These are phyloP conservation scores for Lasioglossum baleicum DNA, from an alignment of 1,140 invertebrate genomes.

Conservation along the genomic window DNA sequence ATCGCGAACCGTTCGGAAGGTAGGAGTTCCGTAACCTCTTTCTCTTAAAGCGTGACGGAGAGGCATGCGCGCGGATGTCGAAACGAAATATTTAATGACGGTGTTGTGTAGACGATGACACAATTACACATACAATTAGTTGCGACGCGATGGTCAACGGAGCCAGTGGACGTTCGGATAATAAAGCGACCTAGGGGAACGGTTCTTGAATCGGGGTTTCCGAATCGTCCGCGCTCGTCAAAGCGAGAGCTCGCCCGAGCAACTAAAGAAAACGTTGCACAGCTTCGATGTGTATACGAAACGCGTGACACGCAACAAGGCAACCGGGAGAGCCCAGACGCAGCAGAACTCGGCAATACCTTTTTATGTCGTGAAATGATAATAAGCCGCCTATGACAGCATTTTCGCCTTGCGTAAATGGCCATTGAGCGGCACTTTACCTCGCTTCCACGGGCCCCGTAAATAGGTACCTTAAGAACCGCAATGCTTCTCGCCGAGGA, in stretches of 20 bases:
- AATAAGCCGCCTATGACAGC: slow-evolving; percentile 30
- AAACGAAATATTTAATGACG: slow-evolving; percentile 44
- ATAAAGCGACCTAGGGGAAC: not conserved
- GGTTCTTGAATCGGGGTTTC: not conserved
- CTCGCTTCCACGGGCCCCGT: slow-evolving; percentile 29
- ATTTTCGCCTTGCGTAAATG: slow-evolving; percentile 48
- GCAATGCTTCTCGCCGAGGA: slow-evolving; percentile 13
- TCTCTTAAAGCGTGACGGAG: slow-evolving; percentile 35
- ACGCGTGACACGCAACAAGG: not conserved
- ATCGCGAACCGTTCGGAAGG: not conserved
- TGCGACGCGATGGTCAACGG: slow-evolving; percentile 7
- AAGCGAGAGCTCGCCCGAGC: not conserved
- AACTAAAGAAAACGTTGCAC: not conserved
- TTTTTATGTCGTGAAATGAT: slow-evolving; percentile 34
- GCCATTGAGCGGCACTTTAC: slow-evolving; percentile 25
- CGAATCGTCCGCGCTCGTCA: not conserved
- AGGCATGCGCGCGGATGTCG: slow-evolving; percentile 35
- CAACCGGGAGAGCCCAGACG: not conserved
- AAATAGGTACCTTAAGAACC: slow-evolving; percentile 19
- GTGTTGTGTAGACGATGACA: slow-evolving; percentile 28
- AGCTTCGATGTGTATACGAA: not conserved
- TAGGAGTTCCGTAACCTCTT: slow-evolving; percentile 18
- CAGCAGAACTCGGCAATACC: not conserved
- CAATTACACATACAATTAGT: slow-evolving; percentile 38
- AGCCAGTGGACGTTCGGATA: slow-evolving; percentile 13